Percentiles rank a stretch among this genome's conserved stretches.
Evolutionary conservation across 2,113 vertebrate genomes (phyloP).

Genomic region (Nerophis lumbriciformis): DNA sequence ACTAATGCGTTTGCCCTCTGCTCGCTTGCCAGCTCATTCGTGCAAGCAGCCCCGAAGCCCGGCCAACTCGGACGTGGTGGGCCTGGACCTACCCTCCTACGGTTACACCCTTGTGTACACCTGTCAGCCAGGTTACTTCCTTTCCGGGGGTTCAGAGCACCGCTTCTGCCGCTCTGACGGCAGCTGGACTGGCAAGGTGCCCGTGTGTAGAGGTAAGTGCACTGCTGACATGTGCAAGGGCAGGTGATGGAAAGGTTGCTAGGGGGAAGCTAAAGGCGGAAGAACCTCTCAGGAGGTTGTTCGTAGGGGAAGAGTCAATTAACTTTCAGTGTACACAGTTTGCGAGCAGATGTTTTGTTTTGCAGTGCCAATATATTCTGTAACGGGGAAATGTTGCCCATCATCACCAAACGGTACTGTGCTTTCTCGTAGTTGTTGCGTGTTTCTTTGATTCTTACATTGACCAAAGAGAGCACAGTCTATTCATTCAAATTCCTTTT

Average conservation of each 20-base stretch:
- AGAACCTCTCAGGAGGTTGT: neutral
- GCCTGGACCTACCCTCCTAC: conserved; percentile 91
- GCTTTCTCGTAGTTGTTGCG: too few species aligned
- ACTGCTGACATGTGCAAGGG: conserved; percentile 11
- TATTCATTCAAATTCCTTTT: too few species aligned
- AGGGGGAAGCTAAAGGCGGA: neutral
- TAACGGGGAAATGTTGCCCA: too few species aligned
- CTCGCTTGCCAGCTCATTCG: conserved; percentile 81
- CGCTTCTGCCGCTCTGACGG: conserved; percentile 91
- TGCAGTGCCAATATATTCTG: too few species aligned
- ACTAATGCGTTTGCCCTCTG: conserved; percentile 15
- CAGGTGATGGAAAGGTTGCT: conserved; percentile 6
- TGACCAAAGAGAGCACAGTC: too few species aligned
- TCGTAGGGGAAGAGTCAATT: neutral
- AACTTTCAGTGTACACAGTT: neutral
- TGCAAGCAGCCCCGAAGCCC: conserved; percentile 95
- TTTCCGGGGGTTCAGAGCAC: conserved; percentile 96
- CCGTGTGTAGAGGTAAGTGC: conserved; percentile 87
- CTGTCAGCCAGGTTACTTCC: conserved; percentile 91
- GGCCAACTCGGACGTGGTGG: conserved; percentile 82
- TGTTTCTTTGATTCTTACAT: too few species aligned
- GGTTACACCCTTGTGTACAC: conserved; percentile 94
- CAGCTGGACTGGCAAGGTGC: conserved; percentile 97
- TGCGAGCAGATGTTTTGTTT: too few species aligned
- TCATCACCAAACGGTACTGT: too few species aligned